Conservation (phyloP, 2,888 invertebrate genomes). For the Leptura quadrifasciata region DNA sequence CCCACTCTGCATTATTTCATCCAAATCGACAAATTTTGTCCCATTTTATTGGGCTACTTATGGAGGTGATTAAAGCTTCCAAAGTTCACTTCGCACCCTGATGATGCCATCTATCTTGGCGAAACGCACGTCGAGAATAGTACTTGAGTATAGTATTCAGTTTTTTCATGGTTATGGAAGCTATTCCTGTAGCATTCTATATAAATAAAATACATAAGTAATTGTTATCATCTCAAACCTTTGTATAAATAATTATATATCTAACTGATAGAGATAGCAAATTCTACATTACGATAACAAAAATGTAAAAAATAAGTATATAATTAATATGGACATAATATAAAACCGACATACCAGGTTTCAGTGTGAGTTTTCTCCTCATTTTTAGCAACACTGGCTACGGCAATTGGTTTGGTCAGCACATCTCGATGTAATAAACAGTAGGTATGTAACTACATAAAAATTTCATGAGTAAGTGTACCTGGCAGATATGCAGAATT, state of each 20-base stretch:
- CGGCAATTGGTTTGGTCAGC: background rate
- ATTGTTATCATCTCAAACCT: background rate
- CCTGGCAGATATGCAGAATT: slow-evolving; percentile 20
- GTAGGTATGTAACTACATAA: background rate
- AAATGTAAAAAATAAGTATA: slow-evolving; percentile 73
- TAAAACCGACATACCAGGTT: slow-evolving; percentile 51
- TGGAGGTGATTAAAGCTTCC: too few relatives aligned
- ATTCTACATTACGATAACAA: background rate
- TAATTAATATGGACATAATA: slow-evolving; percentile 66
- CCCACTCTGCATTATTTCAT: too few relatives aligned
- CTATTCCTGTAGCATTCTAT: background rate
- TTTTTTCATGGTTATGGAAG: background rate
- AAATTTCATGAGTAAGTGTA: slow-evolving; percentile 1
- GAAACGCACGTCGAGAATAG: too few relatives aligned
- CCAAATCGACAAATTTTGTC: too few relatives aligned
- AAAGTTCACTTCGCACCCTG: too few relatives aligned
- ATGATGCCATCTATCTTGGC: too few relatives aligned
- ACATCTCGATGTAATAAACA: background rate
- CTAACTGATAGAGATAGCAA: background rate
- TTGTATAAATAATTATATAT: background rate
- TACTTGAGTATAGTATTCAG: background rate
- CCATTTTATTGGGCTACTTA: too few relatives aligned
- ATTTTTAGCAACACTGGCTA: slow-evolving; percentile 32
- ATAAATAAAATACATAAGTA: background rate
- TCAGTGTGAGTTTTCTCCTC: slow-evolving; percentile 45